phyloP scores from a whole-genome alignment of 2,888 invertebrate species.

The Caradrina clavipalpis region DNA sequence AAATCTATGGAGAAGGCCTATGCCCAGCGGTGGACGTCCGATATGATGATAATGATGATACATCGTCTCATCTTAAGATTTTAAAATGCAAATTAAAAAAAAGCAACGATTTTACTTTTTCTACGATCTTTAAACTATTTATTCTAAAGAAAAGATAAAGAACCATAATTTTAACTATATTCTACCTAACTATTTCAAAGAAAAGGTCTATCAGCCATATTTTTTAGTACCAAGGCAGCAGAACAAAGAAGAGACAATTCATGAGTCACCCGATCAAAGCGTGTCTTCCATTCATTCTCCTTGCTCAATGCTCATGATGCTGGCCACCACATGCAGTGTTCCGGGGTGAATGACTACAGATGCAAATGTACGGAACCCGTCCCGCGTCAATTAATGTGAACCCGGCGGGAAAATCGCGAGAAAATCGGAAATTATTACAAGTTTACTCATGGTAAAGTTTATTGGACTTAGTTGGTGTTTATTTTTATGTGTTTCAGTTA shows the following conservation, averaged over 20 bases:
- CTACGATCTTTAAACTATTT: no score
- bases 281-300: conserved; percentile 47
- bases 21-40: no score
- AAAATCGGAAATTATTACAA: conserved; percentile 61
- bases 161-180: no score
- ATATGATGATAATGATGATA: no score
- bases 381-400: conserved; percentile 72
- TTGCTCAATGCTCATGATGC: conserved; percentile 46
- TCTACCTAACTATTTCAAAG: background rate
- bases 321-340: conserved; percentile 52
- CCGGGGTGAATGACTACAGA: conserved; percentile 79
- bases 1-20: no score
- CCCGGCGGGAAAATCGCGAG: conserved; percentile 66
- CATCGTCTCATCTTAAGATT: no score
- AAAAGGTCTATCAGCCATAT: background rate
- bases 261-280: conserved; percentile 43
- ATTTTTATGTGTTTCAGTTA: conserved; percentile 12
- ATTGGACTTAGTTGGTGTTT: conserved; percentile 21
- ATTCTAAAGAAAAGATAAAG: no score
- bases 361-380: conserved; percentile 81
- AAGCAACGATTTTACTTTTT: no score
- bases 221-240: conserved; percentile 22
- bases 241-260: conserved; percentile 38
- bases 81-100: no score
- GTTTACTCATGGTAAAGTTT: conserved; percentile 31